Conservation (phyloP, 2,797 vertebrate genomes). For the Hoplostethus mediterraneus region DNA sequence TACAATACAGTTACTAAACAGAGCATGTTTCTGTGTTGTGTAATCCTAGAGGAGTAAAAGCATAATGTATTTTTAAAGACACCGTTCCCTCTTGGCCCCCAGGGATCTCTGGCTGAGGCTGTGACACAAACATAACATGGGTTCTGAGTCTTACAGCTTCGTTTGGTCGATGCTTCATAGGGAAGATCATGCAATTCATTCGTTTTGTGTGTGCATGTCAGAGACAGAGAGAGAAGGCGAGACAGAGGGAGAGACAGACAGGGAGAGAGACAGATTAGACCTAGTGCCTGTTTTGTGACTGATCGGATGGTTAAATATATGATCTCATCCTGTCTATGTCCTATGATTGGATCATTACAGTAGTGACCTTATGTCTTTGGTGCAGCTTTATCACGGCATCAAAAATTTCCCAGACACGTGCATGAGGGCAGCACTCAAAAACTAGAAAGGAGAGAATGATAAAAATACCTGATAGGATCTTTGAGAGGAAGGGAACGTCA, state of each 20-base stretch:
- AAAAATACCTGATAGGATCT: constrained; percentile 36
- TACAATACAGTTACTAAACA: constrained; percentile 26
- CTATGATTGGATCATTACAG: constrained; percentile 19
- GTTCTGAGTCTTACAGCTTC: constrained; percentile 19
- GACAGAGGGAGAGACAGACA: background rate
- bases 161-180: constrained; percentile 39
- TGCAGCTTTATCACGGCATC: constrained; percentile 35
- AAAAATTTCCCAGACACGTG: constrained; percentile 19
- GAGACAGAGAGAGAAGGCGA: background rate
- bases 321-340: constrained; percentile 36
- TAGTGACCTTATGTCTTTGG: constrained; percentile 43
- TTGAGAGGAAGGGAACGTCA: constrained; percentile 9
- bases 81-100: constrained; percentile 10
- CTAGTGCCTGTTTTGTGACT: background rate
- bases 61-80: constrained; percentile 51
- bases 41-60: constrained; percentile 43
- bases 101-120: constrained; percentile 10
- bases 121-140: constrained; percentile 39
- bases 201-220: background rate
- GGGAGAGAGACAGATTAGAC: background rate
- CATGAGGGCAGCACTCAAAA: constrained; percentile 33
- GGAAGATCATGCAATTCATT: background rate
- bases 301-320: constrained; percentile 12
- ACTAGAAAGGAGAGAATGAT: background rate
- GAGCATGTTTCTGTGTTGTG: constrained; percentile 33